These are phyloP conservation scores for Lepidotrigona ventralis DNA, from an alignment of 1,140 invertebrate species.

Conservation along the genomic window DNA sequence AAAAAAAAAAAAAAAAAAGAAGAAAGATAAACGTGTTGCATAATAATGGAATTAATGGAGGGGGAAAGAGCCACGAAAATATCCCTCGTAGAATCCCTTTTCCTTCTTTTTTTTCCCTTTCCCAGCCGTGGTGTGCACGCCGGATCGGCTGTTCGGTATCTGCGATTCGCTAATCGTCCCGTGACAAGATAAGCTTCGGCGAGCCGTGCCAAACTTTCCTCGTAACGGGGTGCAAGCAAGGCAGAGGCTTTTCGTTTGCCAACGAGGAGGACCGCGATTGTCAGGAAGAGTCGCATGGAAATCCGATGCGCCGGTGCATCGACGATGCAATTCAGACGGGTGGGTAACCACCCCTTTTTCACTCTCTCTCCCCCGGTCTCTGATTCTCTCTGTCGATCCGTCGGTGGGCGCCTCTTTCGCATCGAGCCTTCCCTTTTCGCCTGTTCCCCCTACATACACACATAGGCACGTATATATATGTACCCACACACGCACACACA, in stretches of 20 bases:
- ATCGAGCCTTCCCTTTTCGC: background rate
- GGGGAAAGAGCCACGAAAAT: background rate
- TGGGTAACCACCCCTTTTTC: constrained; percentile 50
- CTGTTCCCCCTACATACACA: background rate
- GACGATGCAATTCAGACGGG: constrained; percentile 67
- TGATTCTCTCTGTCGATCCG: constrained; percentile 19
- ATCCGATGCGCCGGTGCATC: constrained; percentile 67
- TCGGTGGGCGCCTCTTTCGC: constrained; percentile 57
- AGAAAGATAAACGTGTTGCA: background rate
- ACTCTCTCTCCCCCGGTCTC: background rate
- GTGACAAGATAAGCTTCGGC: constrained; percentile 60
- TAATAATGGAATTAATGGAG: constrained; percentile 11
- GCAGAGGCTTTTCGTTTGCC: constrained; percentile 51
- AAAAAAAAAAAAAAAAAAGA: background rate
- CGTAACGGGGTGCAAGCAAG: constrained; percentile 53
- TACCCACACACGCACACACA: no score
- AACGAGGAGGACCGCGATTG: constrained; percentile 61
- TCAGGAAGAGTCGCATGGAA: constrained; percentile 65
- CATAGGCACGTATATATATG: no score
- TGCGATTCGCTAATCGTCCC: constrained; percentile 52
- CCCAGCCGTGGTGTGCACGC: constrained; percentile 58
- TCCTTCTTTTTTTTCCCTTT: constrained; percentile 1
- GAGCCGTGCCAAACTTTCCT: constrained; percentile 63
- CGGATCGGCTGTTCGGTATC: constrained; percentile 55
- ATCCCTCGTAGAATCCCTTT: constrained; percentile 53